Evolutionary conservation across 2,797 vertebrate genomes (phyloP).

Genomic region (Lerista edwardsae): DNA sequence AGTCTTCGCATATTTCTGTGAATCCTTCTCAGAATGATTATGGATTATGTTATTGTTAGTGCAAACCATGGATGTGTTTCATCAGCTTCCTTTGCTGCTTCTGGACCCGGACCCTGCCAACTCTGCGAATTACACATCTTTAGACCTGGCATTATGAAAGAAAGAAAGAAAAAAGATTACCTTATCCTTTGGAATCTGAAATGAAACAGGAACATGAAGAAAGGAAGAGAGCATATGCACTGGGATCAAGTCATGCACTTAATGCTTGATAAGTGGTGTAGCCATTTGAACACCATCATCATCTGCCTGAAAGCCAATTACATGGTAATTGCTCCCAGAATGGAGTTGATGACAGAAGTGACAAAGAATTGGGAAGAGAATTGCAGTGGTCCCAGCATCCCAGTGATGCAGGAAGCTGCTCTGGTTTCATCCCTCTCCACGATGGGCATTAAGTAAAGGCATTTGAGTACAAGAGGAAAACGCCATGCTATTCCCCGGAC

Average conservation of each 20-base stretch:
- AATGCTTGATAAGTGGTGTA: constrained; percentile 38
- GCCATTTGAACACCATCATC: constrained; percentile 45
- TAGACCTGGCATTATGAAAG: constrained; percentile 13
- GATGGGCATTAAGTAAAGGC: constrained; percentile 22
- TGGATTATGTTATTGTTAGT: no score
- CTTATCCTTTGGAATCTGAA: constrained; percentile 8
- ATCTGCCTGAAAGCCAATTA: constrained; percentile 49
- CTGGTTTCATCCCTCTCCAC: constrained; percentile 16
- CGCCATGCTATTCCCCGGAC: constrained; percentile 1
- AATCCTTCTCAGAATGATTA: background rate
- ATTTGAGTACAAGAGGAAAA: constrained; percentile 31
- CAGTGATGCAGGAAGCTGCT: background rate
- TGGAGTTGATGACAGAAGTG: constrained; percentile 33
- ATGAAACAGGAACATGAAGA: constrained; percentile 36
- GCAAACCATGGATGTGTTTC: background rate
- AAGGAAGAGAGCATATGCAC: constrained; percentile 38
- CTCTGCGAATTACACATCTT: constrained; percentile 4
- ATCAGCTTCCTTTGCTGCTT: background rate
- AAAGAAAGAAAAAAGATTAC: no score
- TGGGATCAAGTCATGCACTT: background rate
- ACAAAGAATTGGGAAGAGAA: constrained; percentile 23
- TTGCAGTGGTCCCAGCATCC: background rate
- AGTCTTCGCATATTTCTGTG: background rate
- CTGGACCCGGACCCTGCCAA: constrained; percentile 7
- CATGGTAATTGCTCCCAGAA: constrained; percentile 39